Evolutionary conservation across 2,888 invertebrate genomes (phyloP), one percentile per base, ranked within the genome.

Genomic region (Tuberolachnus salignus): DNA sequence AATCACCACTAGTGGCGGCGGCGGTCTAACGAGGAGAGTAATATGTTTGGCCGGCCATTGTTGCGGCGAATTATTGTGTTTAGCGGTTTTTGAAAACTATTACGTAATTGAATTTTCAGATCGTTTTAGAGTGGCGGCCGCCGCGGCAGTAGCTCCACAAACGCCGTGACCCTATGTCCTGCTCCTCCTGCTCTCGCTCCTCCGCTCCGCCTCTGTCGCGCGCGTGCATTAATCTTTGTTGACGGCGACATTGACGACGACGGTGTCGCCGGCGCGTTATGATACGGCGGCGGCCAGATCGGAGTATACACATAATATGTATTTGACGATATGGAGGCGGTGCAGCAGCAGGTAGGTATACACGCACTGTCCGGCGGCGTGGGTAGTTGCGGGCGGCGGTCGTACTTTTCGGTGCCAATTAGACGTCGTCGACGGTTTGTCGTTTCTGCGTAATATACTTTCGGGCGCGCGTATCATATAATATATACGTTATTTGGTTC

Each of bases 41-140:
- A 23, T 71, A 71, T 23, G 23, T 44, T n/a, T 57, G 1, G 19
- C 8, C n/a, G 14, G 46, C 42, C n/a, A 26, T 49, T 23, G 4
- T 11, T 34, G 14, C n/a, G 23, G 6, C 23, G 21, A 71, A 73
- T 73, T 51, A 73, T 42, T 63, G 46, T 63, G 42, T 73, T 73
- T 51, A 34, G 63, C 16, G 53, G 73, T 63, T 74, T 64, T 64
- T 53, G 64, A 23, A 64, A 74, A 74, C 63, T 74, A 63, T 63
- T 21, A 16, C 19, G 63, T 53, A 74, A 74, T 74, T 64, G 23
- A 74, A 74, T 64, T 74, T 74, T 53, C 72, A 51, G 16, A 73
- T 16, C 19, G 51, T 61, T 63, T 3, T 8, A 16, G 16, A 71
- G 49, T 3, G 4, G 1, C 13, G 19, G 13, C 34, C 1, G 4